Evolutionary conservation across 2,888 invertebrate genomes (phyloP).

Genomic region (Nipponacmea schrenckii): DNA sequence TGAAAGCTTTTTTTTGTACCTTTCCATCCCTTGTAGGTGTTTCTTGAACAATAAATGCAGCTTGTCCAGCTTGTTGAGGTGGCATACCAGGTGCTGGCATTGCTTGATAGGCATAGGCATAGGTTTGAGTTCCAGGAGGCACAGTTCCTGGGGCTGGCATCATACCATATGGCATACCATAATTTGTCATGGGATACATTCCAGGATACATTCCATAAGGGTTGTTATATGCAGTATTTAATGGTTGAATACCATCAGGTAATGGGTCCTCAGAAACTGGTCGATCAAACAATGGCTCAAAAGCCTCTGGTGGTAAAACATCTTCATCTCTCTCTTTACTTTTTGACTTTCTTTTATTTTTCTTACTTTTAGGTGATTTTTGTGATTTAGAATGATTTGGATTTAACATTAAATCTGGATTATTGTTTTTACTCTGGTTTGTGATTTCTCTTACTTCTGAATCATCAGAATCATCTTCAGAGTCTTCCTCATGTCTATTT

Average conservation of each 20-base stretch:
- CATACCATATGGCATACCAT: conserved; percentile 36
- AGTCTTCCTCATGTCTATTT: no score
- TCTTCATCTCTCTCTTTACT: conserved; percentile 40
- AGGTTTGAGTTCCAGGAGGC: conserved; percentile 34
- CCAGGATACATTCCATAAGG: conserved; percentile 15
- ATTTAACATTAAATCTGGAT: conserved; percentile 13
- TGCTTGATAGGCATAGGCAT: conserved; percentile 37
- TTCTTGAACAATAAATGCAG: conserved; percentile 51
- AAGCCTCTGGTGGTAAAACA: conserved; percentile 50
- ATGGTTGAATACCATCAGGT: conserved; percentile 21
- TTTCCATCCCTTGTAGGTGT: conserved; percentile 45
- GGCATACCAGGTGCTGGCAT: conserved; percentile 30
- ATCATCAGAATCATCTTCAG: background rate
- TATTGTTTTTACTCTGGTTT: no score
- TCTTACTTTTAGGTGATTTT: conserved; percentile 41
- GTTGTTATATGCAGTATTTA: background rate
- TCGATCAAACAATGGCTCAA: conserved; percentile 52
- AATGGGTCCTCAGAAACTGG: conserved; percentile 29
- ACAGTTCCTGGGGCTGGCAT: conserved; percentile 29
- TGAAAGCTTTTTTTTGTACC: conserved; percentile 41
- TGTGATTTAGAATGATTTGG: conserved; percentile 35
- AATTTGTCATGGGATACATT: conserved; percentile 21
- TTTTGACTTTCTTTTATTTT: conserved; percentile 40
- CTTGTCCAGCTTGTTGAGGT: conserved; percentile 42
- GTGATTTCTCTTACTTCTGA: conserved; percentile 8